Evolutionary conservation across 2,888 invertebrate genomes (phyloP).

Genomic region (Drosophila anomalata): DNA sequence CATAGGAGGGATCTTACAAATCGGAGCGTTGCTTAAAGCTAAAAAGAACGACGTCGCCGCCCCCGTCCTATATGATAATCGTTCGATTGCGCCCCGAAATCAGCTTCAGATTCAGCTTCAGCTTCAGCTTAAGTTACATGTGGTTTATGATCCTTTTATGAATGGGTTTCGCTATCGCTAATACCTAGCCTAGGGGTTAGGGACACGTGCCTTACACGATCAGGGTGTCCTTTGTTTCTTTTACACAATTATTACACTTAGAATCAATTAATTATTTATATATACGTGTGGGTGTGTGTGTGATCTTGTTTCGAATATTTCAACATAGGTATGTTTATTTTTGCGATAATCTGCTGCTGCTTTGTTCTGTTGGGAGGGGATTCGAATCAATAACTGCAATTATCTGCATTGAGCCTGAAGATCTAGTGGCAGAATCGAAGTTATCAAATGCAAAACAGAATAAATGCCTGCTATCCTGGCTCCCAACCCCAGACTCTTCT

Average conservation of each 20-base stretch:
- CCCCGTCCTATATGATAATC: constrained; percentile 13
- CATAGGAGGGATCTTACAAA: constrained; percentile 49
- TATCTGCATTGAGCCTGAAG: constrained; percentile 11
- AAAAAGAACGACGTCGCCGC: constrained; percentile 46
- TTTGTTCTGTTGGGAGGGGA: constrained; percentile 18
- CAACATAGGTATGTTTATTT: constrained; percentile 2
- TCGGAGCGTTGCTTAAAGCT: constrained; percentile 68
- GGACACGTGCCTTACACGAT: constrained; percentile 54
- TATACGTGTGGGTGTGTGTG: not conserved
- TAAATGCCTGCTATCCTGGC: constrained; percentile 33
- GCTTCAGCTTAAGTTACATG: constrained; percentile 38
- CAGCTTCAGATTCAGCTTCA: constrained; percentile 3
- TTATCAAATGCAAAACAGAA: constrained; percentile 35
- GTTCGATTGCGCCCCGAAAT: constrained; percentile 20
- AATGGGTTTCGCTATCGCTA: constrained; percentile 35
- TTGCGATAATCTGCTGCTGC: not conserved
- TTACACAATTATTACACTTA: constrained; percentile 49
- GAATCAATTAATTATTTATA: constrained; percentile 26
- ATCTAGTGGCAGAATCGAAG: constrained; percentile 4
- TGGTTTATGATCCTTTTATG: constrained; percentile 17
- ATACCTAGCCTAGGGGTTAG: constrained; percentile 66
- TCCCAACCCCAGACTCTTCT: constrained; percentile 6
- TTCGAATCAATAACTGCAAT: constrained; percentile 16
- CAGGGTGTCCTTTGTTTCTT: constrained; percentile 44
- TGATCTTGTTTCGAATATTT: constrained; percentile 6